Percentiles rank a stretch among this genome's conserved stretches.
phyloP scores from a whole-genome alignment of 2,888 invertebrate genomes.

The Archips crataeganus region DNA sequence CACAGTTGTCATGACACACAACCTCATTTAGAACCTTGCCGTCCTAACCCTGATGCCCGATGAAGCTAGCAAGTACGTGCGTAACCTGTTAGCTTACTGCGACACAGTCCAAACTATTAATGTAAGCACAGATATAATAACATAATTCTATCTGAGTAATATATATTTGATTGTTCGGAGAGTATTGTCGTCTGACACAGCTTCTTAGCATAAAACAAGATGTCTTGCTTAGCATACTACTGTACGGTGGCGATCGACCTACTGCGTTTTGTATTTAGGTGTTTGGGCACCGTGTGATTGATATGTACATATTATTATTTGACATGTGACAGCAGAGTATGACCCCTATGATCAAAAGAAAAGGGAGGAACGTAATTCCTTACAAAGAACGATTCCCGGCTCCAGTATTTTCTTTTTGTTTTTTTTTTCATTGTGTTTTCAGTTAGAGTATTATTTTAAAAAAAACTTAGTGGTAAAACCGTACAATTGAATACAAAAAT shows the following conservation, averaged over 20 bases:
- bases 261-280: background rate
- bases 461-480: too few relatives aligned
- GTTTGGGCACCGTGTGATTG: background rate
- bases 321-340: background rate
- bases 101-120: conserved; percentile 1
- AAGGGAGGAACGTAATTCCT: background rate
- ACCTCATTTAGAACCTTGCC: background rate
- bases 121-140: conserved; percentile 19
- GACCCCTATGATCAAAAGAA: background rate
- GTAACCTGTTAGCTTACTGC: background rate
- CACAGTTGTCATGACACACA: conserved; percentile 3
- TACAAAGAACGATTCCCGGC: too few relatives aligned
- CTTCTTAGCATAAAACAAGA: conserved; percentile 28
- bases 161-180: conserved; percentile 16
- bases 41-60: background rate
- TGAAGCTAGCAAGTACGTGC: background rate
- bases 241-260: conserved; percentile 13
- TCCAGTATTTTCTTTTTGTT: too few relatives aligned
- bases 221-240: conserved; percentile 3
- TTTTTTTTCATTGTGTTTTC: too few relatives aligned
- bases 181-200: conserved; percentile 7
- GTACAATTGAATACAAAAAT: too few relatives aligned
- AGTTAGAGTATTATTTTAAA: too few relatives aligned
- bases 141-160: conserved; percentile 11
- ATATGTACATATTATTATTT: background rate